Base-by-base conservation (phyloP, 2,888 invertebrate genomes). In the Timema podura region DNA sequence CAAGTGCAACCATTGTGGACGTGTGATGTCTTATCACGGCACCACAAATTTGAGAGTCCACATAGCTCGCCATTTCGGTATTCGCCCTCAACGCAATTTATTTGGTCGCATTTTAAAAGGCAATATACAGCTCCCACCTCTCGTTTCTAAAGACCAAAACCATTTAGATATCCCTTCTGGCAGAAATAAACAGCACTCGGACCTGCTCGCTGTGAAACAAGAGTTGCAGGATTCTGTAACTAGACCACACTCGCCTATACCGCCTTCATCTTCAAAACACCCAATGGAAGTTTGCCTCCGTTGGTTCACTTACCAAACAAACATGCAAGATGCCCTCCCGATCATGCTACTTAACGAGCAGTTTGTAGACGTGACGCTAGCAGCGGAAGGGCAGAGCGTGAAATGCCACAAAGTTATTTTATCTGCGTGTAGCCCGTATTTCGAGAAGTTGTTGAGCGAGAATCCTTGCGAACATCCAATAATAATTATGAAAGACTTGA, bases 391-490 rank as follows among this genome's bases (percentile, higher is more conserved):
- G 0, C 88, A 91, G 51, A 92, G 92, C 80, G 83, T 92, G 75
- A 90, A 93, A 75, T 95, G 95, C 79, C 95, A 95, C 85, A 93
- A 93, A 85, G 83, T 94, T 74, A 92, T 94, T 48, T 81, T 94
- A 72, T 92, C 93, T 0, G 92, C 93, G 0, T 93, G 93, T 82
- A 92, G 92, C 49, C 90, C 91, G 1, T 93, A 93, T 80, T 89
- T 93, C 74, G 93, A 93, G 80, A 85, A 90, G 70, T 83, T 93
- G 67, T 82, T 93, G 49, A 86, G 91, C 11, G 91, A 92, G 80
- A 93, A 93, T 82, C 92, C 93, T 0, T 93, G 93, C 82, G 91
- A 91, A 77, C 93, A 94, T 80, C 92, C 93, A 11, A 92, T 93
- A 48, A 79, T 85, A 44, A 81, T 83, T 71, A 79, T 85, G 77